Base-by-base conservation (phyloP, 2,797 vertebrate species). In the Nyctalus aviator region DNA sequence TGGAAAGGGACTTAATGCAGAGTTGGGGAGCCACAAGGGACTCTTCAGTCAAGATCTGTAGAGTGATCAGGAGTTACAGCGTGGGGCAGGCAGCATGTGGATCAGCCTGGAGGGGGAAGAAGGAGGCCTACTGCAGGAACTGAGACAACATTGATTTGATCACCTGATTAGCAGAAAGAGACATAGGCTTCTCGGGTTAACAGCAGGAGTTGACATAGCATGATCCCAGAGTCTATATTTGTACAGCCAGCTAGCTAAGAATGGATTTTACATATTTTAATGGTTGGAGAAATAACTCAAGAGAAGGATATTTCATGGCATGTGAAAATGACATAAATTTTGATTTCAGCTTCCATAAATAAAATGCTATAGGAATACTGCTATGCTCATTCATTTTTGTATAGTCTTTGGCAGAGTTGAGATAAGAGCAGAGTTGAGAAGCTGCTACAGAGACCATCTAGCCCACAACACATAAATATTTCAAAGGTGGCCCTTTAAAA, bases 251-350 rank as follows among this genome's bases (percentile, higher is more conserved):
- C 4, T 15, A 72, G 32, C 32, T 73, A 44, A 89, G 66, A 91
- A 79, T 69, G 18, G 87, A 15, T 73, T 76, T 89, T 57, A 79
- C 23, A 15, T 75, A 50, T 92, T 85, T 76, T 86, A 92, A 37
- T 53, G 48, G 27, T 23, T 64, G 20, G 1, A 5, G 3, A 8
- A 78, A 48, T 25, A 30, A 25, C 20, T 83, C 27, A 57, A 64
- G 68, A 72, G 37, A 66, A 92, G 75, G 87, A 30, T 46, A 79
- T 87, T 55, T 55, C 41, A 48, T 14, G 8, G 30, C 84, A 71
- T 37, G 20, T 48, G 48, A 90, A 90, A 92, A 48, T 55, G 18
- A 21, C 3, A 53, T 10, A 14, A 72, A 79, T 75, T 94, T 85
- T 11, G 13, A 86, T 84, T 66, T 90, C 77, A 84, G 48, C 57